These are phyloP conservation scores for Anticlea derivata DNA, from an alignment of 2,888 invertebrate genomes.

Conservation along the genomic window DNA sequence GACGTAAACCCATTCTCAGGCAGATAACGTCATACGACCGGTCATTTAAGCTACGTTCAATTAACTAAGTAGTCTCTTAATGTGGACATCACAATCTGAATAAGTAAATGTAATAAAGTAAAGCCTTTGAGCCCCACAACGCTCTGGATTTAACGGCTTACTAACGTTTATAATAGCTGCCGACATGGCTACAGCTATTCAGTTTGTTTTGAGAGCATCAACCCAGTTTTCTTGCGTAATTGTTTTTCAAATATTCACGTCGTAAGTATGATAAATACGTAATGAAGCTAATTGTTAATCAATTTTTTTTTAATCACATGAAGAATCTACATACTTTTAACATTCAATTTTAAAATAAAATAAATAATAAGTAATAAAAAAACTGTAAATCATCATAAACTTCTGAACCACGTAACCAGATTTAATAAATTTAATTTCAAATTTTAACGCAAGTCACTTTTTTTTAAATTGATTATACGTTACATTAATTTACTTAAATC, in stretches of 20 bases:
- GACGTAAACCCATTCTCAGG: conserved; percentile 31
- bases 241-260: conserved; percentile 3
- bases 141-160: conserved; percentile 66
- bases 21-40: conserved; percentile 32
- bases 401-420: no score
- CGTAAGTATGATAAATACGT: no score
- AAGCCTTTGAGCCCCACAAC: conserved; percentile 68
- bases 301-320: not conserved
- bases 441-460: no score
- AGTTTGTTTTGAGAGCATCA: conserved; percentile 15
- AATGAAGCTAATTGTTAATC: no score
- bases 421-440: no score
- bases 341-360: not conserved
- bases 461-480: no score
- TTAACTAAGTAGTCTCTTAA: conserved; percentile 64
- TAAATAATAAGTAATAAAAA: no score
- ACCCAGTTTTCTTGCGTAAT: not conserved
- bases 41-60: conserved; percentile 55
- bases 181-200: conserved; percentile 43
- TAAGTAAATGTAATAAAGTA: conserved; percentile 76
- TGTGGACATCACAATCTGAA: conserved; percentile 61
- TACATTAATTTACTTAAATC: no score
- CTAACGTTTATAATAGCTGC: conserved; percentile 62
- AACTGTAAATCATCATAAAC: no score
- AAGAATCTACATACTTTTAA: not conserved